phyloP scores from a whole-genome alignment of 1,140 invertebrate species.

The Sipha flava region DNA sequence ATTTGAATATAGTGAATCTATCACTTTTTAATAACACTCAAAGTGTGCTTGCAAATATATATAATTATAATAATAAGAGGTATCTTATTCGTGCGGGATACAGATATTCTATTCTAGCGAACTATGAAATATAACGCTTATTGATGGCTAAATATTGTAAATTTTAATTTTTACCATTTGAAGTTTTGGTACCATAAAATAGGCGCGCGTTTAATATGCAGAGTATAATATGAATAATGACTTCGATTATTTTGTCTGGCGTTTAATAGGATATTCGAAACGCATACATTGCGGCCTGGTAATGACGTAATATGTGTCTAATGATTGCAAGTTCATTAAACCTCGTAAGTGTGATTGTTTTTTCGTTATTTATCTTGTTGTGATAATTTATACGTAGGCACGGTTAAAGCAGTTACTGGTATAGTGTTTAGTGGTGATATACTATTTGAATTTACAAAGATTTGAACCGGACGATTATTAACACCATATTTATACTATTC shows the following conservation, averaged over 20 bases:
- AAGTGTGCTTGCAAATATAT: too few species aligned
- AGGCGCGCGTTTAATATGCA: too few species aligned
- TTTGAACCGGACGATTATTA: too few species aligned
- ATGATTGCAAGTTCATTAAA: background rate
- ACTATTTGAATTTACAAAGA: too few species aligned
- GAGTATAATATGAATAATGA: background rate
- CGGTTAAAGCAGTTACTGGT: too few species aligned
- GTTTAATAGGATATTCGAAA: background rate
- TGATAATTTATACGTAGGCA: too few species aligned
- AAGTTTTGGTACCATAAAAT: background rate
- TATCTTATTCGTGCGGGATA: too few species aligned
- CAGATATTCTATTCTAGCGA: background rate
- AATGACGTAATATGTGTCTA: background rate
- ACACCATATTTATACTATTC: too few species aligned
- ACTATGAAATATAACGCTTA: background rate
- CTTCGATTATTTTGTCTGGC: background rate
- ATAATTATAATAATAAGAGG: too few species aligned
- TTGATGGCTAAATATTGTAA: background rate
- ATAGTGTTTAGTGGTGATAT: too few species aligned
- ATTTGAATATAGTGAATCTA: too few species aligned
- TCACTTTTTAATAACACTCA: too few species aligned
- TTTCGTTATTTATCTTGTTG: background rate
- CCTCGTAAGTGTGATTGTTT: background rate
- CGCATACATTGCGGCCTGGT: background rate
- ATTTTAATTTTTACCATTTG: background rate